Conservation (phyloP, 2,113 vertebrate genomes). For the Dipodomys ordii region DNA sequence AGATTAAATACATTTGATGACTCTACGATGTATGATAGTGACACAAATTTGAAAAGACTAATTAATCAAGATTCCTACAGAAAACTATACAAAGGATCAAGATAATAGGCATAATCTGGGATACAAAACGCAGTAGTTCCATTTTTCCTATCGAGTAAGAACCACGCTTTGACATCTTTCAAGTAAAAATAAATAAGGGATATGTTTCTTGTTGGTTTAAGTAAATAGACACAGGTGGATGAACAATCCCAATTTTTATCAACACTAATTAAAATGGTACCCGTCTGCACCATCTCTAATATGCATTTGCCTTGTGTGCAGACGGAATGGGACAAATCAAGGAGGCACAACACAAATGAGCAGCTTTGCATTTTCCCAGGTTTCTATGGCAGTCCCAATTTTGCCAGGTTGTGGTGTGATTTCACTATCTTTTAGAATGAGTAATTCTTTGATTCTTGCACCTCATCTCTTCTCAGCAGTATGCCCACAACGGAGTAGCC, state of each 20-base stretch:
- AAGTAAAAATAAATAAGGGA: not conserved
- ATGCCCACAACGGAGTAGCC: not conserved
- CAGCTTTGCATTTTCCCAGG: not conserved
- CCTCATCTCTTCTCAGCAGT: not conserved
- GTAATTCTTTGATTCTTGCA: not conserved
- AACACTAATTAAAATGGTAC: not conserved
- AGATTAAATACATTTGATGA: not conserved
- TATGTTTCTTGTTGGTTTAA: too few relatives aligned
- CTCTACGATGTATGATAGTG: not conserved
- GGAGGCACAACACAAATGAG: not conserved
- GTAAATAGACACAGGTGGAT: not conserved
- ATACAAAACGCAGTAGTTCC: not conserved
- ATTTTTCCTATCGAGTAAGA: not conserved
- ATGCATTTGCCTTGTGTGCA: not conserved
- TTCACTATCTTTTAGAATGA: not conserved
- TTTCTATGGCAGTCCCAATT: not conserved
- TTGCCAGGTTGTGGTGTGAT: not conserved
- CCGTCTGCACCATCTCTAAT: not conserved
- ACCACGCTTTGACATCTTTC: not conserved
- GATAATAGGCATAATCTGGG: not conserved
- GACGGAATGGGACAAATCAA: not conserved
- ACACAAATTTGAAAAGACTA: not conserved
- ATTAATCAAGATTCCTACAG: not conserved
- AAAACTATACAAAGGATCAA: not conserved
- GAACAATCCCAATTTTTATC: not conserved